Conservation (phyloP, 2,888 invertebrate species). For the Tenthredo amoena region DNA sequence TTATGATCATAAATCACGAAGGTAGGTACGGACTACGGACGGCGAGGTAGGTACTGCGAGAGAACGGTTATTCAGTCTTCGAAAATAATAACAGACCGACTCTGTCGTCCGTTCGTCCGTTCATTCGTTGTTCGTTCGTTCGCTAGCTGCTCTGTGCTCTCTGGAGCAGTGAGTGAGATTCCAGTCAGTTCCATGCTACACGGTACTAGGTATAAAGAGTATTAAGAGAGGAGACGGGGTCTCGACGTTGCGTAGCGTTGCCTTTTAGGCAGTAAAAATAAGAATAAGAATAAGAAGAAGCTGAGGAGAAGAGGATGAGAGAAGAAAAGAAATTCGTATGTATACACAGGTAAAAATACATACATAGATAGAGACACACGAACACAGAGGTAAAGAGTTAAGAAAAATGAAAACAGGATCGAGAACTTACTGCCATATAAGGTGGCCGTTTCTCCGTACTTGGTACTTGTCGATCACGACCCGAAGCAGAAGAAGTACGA, state of each 20-base stretch:
- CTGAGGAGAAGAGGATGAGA: background rate
- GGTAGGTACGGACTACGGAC: background rate
- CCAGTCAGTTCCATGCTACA: constrained; percentile 38
- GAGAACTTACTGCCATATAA: constrained; percentile 65
- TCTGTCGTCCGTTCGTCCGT: background rate
- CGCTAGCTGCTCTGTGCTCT: constrained; percentile 8
- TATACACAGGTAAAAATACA: background rate
- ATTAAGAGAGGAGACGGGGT: background rate
- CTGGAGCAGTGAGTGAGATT: constrained; percentile 28
- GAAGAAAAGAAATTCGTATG: background rate
- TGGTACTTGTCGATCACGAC: constrained; percentile 29
- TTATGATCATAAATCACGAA: constrained; percentile 20
- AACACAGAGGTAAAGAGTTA: constrained; percentile 33
- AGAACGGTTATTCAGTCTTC: background rate
- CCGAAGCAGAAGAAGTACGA: background rate
- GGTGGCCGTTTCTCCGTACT: constrained; percentile 58
- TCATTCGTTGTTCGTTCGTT: background rate
- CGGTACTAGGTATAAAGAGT: background rate
- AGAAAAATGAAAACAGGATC: constrained; percentile 45
- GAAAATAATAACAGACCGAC: constrained; percentile 42
- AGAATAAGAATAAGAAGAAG: constrained; percentile 19
- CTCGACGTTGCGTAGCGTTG: background rate
- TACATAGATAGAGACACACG: background rate
- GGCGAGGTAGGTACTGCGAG: background rate
- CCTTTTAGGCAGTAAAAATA: constrained; percentile 9